phyloP scores from a whole-genome alignment of 2,113 vertebrate species.

The Cephalopterus ornatus region DNA sequence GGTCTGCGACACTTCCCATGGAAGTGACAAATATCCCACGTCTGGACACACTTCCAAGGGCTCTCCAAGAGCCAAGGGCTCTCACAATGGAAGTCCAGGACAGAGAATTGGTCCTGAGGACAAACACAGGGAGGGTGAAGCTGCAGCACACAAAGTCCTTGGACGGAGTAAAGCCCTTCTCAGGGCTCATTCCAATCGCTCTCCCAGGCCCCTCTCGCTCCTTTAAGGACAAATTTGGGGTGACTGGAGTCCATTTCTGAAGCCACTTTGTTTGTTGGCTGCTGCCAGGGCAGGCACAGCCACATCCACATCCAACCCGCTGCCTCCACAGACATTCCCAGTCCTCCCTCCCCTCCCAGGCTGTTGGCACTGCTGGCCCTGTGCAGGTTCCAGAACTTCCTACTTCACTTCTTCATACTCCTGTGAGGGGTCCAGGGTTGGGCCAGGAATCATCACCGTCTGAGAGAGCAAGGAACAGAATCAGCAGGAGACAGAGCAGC shows the following conservation, averaged over 20 bases:
- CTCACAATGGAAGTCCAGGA: background rate
- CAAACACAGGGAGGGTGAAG: background rate
- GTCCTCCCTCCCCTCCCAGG: no score
- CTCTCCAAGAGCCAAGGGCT: background rate
- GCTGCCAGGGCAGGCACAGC: background rate
- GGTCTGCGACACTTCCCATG: background rate
- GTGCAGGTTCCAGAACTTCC: conserved; percentile 50
- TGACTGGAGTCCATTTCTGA: background rate
- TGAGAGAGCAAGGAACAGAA: conserved; percentile 58
- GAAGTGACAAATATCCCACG: rapidly evolving
- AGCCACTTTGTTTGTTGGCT: background rate
- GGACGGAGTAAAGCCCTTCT: background rate
- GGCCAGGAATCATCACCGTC: conserved; percentile 89
- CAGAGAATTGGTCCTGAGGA: background rate
- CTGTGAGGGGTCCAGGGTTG: conserved; percentile 72
- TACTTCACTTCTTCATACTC: conserved; percentile 72
- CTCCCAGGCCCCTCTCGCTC: background rate
- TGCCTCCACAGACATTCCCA: background rate
- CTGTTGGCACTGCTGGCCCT: conserved; percentile 64
- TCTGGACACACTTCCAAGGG: background rate
- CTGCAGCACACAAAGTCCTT: background rate
- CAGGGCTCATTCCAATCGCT: background rate
- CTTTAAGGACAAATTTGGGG: background rate
- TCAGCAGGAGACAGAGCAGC: background rate
- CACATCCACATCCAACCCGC: background rate